Evolutionary conservation across 2,113 vertebrate species (phyloP), one percentile per base, ranked within the genome.

Genomic region (Takifugu bimaculatus): DNA sequence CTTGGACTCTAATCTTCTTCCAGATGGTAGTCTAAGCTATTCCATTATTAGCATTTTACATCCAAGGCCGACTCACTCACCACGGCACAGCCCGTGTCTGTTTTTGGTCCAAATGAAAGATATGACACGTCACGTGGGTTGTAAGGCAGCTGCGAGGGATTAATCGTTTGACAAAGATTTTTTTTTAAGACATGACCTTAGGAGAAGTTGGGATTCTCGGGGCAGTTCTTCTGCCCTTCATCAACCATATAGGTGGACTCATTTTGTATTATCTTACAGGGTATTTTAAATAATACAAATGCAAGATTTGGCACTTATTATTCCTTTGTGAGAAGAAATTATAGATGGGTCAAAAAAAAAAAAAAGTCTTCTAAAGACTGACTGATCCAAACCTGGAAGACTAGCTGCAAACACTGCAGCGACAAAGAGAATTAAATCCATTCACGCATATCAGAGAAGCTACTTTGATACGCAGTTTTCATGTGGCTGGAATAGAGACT

Each of bases 1-100:
- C 81, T 85, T 88, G 82, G 70, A 75, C 81, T 78, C 77, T 89
- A 88, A 90, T 91, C 86, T 87, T 72, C 81, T 88, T 81, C 76
- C 71, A 64, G 70, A 70, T 45, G 77, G 77, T 83, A 84, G 85
- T 83, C 87, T 88, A 89, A 91, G 83, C 83, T 75, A 86, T 84
- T 83, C 84, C 82, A 83, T 83, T 89, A 89, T 92, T 91, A 89
- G 78, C 82, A 82, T 86, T 86, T 86, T 79, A 79, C 52, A 85
- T 78, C 76, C 80, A 82, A 72, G 87, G 80, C 78, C 63, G 57
- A 61, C 76, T 75, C 25, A 44, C 66, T 85, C 85, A 73, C 64
- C 57, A 26, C 62, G 73, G 68, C 78, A 64, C 42, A 53, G 57
- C 52, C 57, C 20, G 48, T 39, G 26, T 73, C 57, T 63, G 55